These are phyloP conservation scores for Metallyticus violacea DNA, from an alignment of 2,888 invertebrate genomes.

Conservation along the genomic window DNA sequence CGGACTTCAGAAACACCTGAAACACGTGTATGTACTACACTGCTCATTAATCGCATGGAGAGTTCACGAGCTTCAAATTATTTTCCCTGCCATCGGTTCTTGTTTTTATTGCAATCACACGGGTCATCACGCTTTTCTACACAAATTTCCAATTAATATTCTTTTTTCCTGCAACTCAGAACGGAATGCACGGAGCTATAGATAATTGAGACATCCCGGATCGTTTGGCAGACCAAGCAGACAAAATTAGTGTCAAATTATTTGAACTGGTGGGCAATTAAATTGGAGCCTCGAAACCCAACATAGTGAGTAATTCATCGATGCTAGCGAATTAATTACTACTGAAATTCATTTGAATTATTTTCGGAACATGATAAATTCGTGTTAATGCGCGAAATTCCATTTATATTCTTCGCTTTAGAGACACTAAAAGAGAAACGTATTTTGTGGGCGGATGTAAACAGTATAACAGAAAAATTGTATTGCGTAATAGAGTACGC, in stretches of 20 bases:
- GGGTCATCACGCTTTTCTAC: constrained; percentile 4
- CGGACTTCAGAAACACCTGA: too few relatives aligned
- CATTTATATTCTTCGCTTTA: neutral
- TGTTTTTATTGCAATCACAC: neutral
- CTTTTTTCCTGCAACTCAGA: neutral
- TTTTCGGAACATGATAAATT: neutral
- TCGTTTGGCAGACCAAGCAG: neutral
- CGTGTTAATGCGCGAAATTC: neutral
- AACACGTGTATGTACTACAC: too few relatives aligned
- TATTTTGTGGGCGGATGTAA: too few relatives aligned
- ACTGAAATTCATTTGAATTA: neutral
- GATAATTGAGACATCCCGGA: neutral
- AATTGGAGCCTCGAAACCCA: neutral
- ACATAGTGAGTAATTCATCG: neutral
- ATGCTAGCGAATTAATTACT: neutral
- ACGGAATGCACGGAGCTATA: neutral
- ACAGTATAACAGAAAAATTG: too few relatives aligned
- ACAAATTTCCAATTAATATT: constrained; percentile 13
- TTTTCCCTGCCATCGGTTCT: neutral
- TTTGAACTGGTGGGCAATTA: neutral
- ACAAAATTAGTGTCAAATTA: constrained; percentile 1
- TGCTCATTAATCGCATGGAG: neutral
- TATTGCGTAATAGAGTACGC: too few relatives aligned
- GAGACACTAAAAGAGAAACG: neutral
- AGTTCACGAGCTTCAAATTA: neutral